Conservation (phyloP, 1,140 invertebrate species). For the Hylaeus anthracinus region DNA sequence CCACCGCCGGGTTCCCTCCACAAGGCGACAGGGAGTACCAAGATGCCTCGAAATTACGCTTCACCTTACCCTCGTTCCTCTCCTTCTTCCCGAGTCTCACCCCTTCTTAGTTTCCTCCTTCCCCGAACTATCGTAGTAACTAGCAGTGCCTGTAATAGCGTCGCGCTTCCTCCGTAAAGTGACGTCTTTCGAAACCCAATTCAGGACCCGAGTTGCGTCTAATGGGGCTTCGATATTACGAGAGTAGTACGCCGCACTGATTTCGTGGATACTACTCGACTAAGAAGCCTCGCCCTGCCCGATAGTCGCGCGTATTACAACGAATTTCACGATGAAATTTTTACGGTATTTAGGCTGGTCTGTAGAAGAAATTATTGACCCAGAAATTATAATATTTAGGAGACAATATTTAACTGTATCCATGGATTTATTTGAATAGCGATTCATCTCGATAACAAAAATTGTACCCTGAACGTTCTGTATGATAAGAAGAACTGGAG, state of each 20-base stretch:
- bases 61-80: constrained; percentile 50
- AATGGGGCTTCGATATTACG: constrained; percentile 66
- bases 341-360: too few species aligned
- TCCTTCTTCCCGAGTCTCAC: constrained; percentile 28
- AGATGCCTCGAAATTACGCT: constrained; percentile 71
- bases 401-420: too few species aligned
- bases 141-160: constrained; percentile 74
- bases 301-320: constrained; percentile 25
- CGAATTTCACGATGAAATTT: constrained; percentile 43
- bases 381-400: too few species aligned
- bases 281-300: neutral
- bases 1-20: constrained; percentile 47
- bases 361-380: too few species aligned
- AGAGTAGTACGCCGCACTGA: constrained; percentile 58
- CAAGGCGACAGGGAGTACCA: constrained; percentile 60
- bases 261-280: constrained; percentile 52
- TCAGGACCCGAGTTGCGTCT: constrained; percentile 65
- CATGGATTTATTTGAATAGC: too few species aligned
- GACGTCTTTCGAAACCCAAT: constrained; percentile 73
- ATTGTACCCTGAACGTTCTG: too few species aligned
- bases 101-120: constrained; percentile 41
- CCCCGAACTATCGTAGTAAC: constrained; percentile 70
- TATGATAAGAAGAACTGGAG: too few species aligned
- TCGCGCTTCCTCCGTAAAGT: constrained; percentile 72
- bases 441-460: too few species aligned